Conservation (phyloP, 1,140 invertebrate genomes). For the Schlechtendalia chinensis region DNA sequence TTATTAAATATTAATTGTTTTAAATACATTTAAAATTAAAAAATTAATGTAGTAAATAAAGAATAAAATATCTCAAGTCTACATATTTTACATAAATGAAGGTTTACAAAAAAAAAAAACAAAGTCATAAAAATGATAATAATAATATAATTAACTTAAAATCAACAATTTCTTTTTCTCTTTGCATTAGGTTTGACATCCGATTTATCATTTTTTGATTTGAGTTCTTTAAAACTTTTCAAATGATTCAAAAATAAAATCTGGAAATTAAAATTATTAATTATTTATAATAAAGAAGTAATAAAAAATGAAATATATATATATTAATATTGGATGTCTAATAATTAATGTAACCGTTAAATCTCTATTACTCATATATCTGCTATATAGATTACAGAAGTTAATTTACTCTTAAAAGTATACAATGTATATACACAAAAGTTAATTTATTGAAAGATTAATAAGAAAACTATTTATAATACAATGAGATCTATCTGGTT, state of each 20-base stretch:
- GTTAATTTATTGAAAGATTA: too few species aligned
- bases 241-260: slow-evolving; percentile 40
- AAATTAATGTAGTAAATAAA: not conserved
- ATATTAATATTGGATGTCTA: too few species aligned
- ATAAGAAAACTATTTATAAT: too few species aligned
- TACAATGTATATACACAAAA: too few species aligned
- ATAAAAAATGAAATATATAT: too few species aligned
- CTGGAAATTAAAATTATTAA: slow-evolving; percentile 19
- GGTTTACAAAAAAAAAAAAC: not conserved
- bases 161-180: not conserved
- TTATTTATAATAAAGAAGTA: not conserved
- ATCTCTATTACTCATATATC: too few species aligned
- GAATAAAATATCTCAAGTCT: not conserved
- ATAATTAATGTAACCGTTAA: too few species aligned
- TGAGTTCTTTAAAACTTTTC: slow-evolving; percentile 13
- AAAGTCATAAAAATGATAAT: not conserved
- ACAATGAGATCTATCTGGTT: too few species aligned
- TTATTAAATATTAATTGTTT: not conserved
- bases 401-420: too few species aligned
- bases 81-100: not conserved
- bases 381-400: too few species aligned
- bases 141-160: not conserved
- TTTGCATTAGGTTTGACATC: not conserved
- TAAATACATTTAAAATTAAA: not conserved
- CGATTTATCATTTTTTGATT: not conserved